Evolutionary conservation across 1,140 invertebrate species (phyloP), one percentile per base, ranked within the genome.

Genomic region (Subanguina moxae): DNA sequence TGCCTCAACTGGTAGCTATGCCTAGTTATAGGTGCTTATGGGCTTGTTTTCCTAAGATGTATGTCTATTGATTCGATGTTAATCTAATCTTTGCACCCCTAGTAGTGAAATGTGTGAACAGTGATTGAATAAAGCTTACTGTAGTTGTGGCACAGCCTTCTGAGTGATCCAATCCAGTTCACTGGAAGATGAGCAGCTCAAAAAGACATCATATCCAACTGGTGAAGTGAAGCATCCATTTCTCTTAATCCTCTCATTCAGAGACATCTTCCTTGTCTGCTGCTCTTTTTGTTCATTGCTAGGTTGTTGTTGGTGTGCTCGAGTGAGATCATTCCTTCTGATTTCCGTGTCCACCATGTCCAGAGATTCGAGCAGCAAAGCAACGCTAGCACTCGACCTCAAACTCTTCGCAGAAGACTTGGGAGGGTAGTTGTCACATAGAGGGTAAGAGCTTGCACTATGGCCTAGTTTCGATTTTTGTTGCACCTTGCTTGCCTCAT

Each of bases 151-250:
- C 15, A 80, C 71, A 28, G 76, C 76, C 59, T 75, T 75, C 58
- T 78, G 71, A 0, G 75, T 80, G 48, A 78, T 78, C 76, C 76
- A 78, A 28, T 78, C 76, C 27, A 80, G 45, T 52, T 78, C 76
- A 13, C 70, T 71, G 13, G 57, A 70, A 15, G 65, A 74, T 11
- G 71, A 74, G 64, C 76, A 78, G 25, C 66, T 68, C 28, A 78
- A 45, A 46, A 78, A 78, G 23, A 78, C 76, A 61, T 78, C 76
- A 63, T 78, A 78, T 19, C 76, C 78, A 23, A 78, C 64, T 3
- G 76, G 76, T 30, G 76, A 78, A 30, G 69, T 77, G 3, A 68
- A 28, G 58, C 74, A 75, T n/a, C 76, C 71, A 42, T 75, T 76
- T 19, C 32, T 9, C 45, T 48, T 42, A 15, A 78, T 3, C 45